These are phyloP conservation scores for Lasioglossum figueresi DNA, from an alignment of 2,888 invertebrate species.

Conservation along the genomic window DNA sequence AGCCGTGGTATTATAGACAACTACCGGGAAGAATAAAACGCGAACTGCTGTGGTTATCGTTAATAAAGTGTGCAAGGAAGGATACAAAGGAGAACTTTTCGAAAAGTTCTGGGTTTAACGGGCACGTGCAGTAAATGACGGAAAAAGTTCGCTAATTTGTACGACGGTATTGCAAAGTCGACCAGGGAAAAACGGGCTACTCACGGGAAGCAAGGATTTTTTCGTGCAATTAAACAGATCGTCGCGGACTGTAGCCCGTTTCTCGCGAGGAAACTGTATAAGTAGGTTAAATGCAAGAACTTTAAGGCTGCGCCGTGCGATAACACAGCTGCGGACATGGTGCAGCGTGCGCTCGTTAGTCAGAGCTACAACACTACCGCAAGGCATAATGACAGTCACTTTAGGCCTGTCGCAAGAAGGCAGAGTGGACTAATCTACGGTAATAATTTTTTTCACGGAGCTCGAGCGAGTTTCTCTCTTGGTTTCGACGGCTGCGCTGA, in stretches of 20 bases:
- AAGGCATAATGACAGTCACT: conserved; percentile 57
- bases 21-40: background rate
- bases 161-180: background rate
- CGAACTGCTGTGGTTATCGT: background rate
- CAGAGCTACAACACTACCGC: conserved; percentile 34
- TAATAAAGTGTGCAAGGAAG: background rate
- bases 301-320: conserved; percentile 27
- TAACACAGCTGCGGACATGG: conserved; percentile 38
- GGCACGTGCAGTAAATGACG: background rate
- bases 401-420: conserved; percentile 59
- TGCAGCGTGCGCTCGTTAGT: conserved; percentile 43
- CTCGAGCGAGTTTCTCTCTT: conserved; percentile 31
- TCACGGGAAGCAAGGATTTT: conserved; percentile 33
- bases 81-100: background rate
- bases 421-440: conserved; percentile 56
- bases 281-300: conserved; percentile 66
- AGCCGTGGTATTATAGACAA: background rate
- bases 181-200: background rate
- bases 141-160: background rate
- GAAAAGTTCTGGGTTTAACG: background rate
- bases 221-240: conserved; percentile 44
- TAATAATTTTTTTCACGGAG: conserved; percentile 52
- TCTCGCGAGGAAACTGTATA: conserved; percentile 47
- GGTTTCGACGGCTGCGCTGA: conserved; percentile 4
- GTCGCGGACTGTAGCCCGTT: conserved; percentile 16